A percentile compares a stretch with the other conserved stretches of the same genome.
phyloP scores from a whole-genome alignment of 2,888 invertebrate genomes.

The Drosophila histrio region DNA sequence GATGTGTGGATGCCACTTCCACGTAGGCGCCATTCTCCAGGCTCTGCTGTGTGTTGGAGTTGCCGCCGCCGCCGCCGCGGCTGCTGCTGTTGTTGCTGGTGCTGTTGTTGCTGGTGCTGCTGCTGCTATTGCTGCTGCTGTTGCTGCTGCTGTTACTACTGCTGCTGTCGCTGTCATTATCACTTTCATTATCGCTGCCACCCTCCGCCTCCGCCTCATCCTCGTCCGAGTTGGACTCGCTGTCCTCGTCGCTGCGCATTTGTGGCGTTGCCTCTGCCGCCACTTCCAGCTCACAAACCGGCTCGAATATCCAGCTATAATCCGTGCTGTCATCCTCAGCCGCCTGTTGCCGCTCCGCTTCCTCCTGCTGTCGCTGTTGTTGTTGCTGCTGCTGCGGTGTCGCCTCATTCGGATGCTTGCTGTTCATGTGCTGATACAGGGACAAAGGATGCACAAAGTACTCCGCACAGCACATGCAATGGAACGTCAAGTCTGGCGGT shows the following conservation, averaged over 20 bases:
- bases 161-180: constrained; percentile 53
- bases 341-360: constrained; percentile 61
- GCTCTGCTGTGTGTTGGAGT: constrained; percentile 65
- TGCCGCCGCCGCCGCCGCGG: constrained; percentile 30
- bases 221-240: constrained; percentile 14
- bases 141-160: constrained; percentile 47
- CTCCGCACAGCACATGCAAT: constrained; percentile 83
- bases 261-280: constrained; percentile 28
- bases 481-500: constrained; percentile 83
- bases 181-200: constrained; percentile 60
- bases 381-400: constrained; percentile 33
- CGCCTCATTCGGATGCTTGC: constrained; percentile 75
- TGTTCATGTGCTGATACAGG: constrained; percentile 83
- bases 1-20: constrained; percentile 53
- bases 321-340: constrained; percentile 70
- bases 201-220: constrained; percentile 29
- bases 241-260: constrained; percentile 29
- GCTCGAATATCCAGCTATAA: constrained; percentile 83
- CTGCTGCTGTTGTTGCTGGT: constrained; percentile 26
- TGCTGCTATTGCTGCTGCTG: constrained; percentile 13
- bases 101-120: constrained; percentile 14
- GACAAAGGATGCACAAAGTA: constrained; percentile 82
- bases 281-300: constrained; percentile 81
- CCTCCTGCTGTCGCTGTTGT: constrained; percentile 13
- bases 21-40: constrained; percentile 53